A percentile compares a stretch with the other conserved stretches of the same genome.
phyloP scores from a whole-genome alignment of 2,797 vertebrate genomes.

The Thripadectes ignobilis region DNA sequence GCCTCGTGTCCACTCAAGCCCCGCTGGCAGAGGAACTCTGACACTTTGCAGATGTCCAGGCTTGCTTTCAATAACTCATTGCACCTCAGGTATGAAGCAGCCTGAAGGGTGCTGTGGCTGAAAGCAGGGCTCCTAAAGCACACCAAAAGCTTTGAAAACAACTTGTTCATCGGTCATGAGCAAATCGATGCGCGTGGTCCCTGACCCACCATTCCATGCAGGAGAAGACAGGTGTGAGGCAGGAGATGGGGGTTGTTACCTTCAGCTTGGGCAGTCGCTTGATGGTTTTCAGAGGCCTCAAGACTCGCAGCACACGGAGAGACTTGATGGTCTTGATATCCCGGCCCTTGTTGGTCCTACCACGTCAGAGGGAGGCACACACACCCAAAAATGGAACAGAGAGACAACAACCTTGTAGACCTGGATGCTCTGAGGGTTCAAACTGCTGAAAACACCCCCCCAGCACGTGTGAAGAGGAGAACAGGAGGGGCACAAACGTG shows the following conservation, averaged over 20 bases:
- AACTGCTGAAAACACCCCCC: not conserved
- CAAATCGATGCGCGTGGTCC: fast-evolving
- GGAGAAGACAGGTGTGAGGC: not conserved
- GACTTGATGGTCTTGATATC: constrained; percentile 99
- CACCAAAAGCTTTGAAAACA: not conserved
- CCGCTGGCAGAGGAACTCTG: not conserved
- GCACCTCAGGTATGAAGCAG: not conserved
- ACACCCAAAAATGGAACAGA: constrained; percentile 2
- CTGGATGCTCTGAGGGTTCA: not conserved
- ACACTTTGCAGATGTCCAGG: not conserved
- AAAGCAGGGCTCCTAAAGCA: not conserved
- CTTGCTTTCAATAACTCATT: not conserved
- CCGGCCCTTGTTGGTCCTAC: constrained; percentile 93
- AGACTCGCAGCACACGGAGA: constrained; percentile 91
- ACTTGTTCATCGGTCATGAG: fast-evolving
- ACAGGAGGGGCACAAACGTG: not conserved
- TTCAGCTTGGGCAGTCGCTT: constrained; percentile 97
- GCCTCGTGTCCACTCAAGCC: not conserved
- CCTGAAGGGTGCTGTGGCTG: not conserved
- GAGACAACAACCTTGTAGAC: not conserved
- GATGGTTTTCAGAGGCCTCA: constrained; percentile 96
- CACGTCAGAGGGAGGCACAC: not conserved
- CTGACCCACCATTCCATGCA: fast-evolving
- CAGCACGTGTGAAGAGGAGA: not conserved
- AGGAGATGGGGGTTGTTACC: constrained; percentile 72